These are phyloP conservation scores for Synanthedon andrenaeformis DNA, from an alignment of 2,888 invertebrate species.

Conservation along the genomic window DNA sequence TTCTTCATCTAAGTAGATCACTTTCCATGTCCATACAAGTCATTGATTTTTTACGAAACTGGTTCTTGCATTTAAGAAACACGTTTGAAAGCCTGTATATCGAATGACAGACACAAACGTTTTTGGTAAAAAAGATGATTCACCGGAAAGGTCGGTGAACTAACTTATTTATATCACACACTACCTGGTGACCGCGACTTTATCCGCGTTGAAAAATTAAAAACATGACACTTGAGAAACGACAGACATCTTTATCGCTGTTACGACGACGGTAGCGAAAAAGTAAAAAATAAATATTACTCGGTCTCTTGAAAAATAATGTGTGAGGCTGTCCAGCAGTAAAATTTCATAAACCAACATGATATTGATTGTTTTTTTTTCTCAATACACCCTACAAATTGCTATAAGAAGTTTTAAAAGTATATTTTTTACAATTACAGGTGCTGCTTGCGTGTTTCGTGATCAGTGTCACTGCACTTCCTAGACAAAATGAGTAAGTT, in stretches of 20 bases:
- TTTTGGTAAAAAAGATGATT: not conserved
- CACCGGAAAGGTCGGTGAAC: not conserved
- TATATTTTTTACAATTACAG: constrained; percentile 26
- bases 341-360: no score
- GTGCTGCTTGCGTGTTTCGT: constrained; percentile 27
- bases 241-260: no score
- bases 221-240: no score
- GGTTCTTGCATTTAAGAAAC: not conserved
- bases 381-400: no score
- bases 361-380: no score
- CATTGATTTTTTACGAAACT: not conserved
- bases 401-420: not conserved
- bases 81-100: not conserved
- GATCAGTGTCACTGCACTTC: constrained; percentile 31
- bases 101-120: not conserved
- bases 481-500: constrained; percentile 18
- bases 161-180: not conserved
- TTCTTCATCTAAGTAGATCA: not conserved
- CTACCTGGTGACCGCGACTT: not conserved
- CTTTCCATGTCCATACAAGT: not conserved
- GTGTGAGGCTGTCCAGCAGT: no score
- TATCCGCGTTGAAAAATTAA: no score
- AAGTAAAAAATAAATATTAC: no score
- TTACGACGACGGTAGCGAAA: no score
- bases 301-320: no score